Evolutionary conservation across 2,888 invertebrate species (phyloP).

Genomic region (Falcaria lacertinaria): DNA sequence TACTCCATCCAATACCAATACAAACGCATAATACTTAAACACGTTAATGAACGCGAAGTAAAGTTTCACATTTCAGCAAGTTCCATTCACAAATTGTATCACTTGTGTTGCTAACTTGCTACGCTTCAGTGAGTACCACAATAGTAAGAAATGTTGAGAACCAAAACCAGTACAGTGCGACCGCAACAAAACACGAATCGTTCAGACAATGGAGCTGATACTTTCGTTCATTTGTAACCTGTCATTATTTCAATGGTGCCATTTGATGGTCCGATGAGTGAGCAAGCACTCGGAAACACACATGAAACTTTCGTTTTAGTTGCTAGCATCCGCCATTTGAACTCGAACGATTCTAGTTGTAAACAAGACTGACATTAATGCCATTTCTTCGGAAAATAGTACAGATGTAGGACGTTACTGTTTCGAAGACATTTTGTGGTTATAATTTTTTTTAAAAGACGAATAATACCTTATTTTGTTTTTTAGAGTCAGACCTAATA

Average conservation of each 20-base stretch:
- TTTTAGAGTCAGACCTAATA: too few relatives aligned
- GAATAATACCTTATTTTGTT: too few relatives aligned
- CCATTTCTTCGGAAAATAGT: neutral
- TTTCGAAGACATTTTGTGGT: too few relatives aligned
- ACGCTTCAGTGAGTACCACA: slow-evolving; percentile 33
- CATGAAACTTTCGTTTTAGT: slow-evolving; percentile 45
- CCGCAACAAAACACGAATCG: slow-evolving; percentile 2
- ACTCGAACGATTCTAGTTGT: neutral
- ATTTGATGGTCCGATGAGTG: slow-evolving; percentile 64
- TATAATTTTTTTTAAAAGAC: too few relatives aligned
- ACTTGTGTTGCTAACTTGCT: slow-evolving; percentile 17
- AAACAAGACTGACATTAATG: neutral
- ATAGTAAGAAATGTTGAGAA: slow-evolving; percentile 18
- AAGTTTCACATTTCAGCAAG: slow-evolving; percentile 9
- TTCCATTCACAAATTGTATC: slow-evolving; percentile 9
- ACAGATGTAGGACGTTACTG: too few relatives aligned
- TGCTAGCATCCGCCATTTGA: neutral
- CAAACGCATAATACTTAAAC: too few relatives aligned
- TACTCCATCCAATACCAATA: too few relatives aligned
- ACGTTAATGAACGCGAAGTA: neutral
- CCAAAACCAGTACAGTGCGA: slow-evolving; percentile 1
- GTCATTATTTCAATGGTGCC: slow-evolving; percentile 56
- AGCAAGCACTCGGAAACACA: slow-evolving; percentile 34
- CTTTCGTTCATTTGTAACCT: slow-evolving; percentile 70
- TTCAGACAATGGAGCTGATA: slow-evolving; percentile 45